Evolutionary conservation across 2,113 vertebrate genomes (phyloP).

Genomic region (Glaucomys volans): DNA sequence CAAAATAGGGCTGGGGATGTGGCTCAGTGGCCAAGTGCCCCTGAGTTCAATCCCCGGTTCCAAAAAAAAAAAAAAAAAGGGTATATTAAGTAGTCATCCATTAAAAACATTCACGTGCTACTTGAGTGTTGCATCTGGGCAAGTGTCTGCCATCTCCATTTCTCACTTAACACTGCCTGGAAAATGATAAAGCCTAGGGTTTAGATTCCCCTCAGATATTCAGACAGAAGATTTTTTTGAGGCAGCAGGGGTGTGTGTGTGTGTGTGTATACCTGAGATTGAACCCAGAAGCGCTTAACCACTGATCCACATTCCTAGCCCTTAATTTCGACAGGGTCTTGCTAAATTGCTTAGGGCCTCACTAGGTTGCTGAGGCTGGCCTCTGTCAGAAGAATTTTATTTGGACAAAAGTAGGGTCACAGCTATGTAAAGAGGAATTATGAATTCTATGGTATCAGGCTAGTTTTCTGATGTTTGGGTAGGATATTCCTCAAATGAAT

Average conservation of each 20-base stretch:
- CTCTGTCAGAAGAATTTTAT: not conserved
- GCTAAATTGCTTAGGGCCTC: no score
- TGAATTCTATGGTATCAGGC: not conserved
- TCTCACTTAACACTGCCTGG: not conserved
- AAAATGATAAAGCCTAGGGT: not conserved
- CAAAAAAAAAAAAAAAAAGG: no score
- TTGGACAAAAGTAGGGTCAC: not conserved
- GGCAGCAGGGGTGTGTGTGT: no score
- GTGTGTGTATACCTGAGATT: no score
- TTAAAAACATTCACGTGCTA: not conserved
- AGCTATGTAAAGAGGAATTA: not conserved
- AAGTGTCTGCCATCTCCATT: not conserved
- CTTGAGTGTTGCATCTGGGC: not conserved
- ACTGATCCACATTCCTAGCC: no score
- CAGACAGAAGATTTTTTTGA: not conserved
- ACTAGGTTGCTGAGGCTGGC: no score
- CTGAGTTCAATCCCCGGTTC: no score
- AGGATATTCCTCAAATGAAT: not conserved
- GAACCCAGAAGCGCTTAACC: no score
- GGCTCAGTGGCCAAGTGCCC: no score
- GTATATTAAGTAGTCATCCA: constrained; percentile 38
- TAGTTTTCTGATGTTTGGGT: not conserved
- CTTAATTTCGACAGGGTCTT: no score
- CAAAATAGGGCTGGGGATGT: no score
- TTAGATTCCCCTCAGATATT: not conserved